Evolutionary conservation across 1,140 invertebrate genomes (phyloP).

Genomic region (Ephestia elutella): DNA sequence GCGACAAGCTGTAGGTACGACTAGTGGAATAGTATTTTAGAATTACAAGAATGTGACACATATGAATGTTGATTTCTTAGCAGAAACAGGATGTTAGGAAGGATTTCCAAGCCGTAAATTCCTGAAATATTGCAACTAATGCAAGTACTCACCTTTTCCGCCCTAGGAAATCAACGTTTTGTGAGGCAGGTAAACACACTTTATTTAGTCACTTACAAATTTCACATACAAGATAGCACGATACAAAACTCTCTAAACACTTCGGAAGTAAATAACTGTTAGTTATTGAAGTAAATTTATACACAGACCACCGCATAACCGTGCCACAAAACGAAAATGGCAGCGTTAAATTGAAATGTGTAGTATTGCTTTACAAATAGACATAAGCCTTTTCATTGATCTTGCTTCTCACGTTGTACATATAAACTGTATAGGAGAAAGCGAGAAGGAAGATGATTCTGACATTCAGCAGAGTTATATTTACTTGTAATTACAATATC

Average conservation of each 20-base stretch:
- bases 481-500: conserved; percentile 7
- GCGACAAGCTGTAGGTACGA: conserved; percentile 8
- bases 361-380: conserved; percentile 22
- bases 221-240: conserved; percentile 38
- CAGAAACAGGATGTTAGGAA: conserved; percentile 4
- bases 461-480: not conserved
- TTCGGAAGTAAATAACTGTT: conserved; percentile 37
- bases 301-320: conserved; percentile 56
- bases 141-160: conserved; percentile 61
- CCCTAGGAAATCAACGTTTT: conserved; percentile 65
- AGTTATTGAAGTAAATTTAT: conserved; percentile 38
- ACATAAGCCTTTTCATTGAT: not conserved
- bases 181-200: conserved; percentile 38
- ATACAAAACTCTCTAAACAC: conserved; percentile 36
- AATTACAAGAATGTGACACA: not conserved
- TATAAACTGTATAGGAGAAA: too few relatives aligned
- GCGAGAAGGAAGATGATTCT: too few relatives aligned
- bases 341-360: conserved; percentile 59
- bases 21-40: not conserved
- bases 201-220: conserved; percentile 24
- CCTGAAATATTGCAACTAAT: conserved; percentile 58
- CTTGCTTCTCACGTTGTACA: not conserved
- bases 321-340: conserved; percentile 73
- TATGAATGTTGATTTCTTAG: not conserved
- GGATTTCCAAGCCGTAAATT: conserved; percentile 33